phyloP scores from a whole-genome alignment of 2,113 vertebrate species.

The Sinocyclocheilus anophthalmus region DNA sequence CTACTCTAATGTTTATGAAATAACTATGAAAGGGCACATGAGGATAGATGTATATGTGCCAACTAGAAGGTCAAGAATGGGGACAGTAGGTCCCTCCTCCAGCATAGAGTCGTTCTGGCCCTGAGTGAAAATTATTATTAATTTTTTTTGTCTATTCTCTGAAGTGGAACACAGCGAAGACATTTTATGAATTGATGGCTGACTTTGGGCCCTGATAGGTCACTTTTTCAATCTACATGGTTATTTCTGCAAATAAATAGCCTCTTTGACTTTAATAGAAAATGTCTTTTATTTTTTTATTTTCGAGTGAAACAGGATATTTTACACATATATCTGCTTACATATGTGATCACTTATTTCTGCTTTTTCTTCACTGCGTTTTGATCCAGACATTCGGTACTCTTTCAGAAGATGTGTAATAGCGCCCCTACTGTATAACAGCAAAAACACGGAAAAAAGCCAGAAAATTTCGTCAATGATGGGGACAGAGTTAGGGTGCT shows the following conservation, averaged over 20 bases:
- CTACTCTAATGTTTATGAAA: constrained; percentile 1
- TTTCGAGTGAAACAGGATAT: background rate
- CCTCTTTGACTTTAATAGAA: background rate
- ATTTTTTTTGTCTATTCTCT: constrained; percentile 17
- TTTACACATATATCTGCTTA: background rate
- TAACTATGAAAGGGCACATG: constrained; percentile 16
- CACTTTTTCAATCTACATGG: background rate
- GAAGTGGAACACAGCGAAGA: constrained; percentile 39
- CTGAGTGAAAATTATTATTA: constrained; percentile 4
- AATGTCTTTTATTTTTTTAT: background rate
- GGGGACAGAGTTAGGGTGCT: too few relatives aligned
- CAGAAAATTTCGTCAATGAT: too few relatives aligned
- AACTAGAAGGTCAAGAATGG: constrained; percentile 22
- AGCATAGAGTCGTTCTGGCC: constrained; percentile 28
- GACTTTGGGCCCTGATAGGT: background rate
- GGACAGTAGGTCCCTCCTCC: constrained; percentile 23
- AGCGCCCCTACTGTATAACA: too few relatives aligned
- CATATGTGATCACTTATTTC: too few relatives aligned
- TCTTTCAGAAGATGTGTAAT: too few relatives aligned
- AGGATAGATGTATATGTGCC: constrained; percentile 35
- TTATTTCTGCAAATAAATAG: background rate
- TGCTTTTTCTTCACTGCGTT: too few relatives aligned
- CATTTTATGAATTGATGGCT: constrained; percentile 17
- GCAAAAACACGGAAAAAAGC: too few relatives aligned
- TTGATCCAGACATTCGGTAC: too few relatives aligned